Conservation (phyloP, 2,113 vertebrate genomes). For the Vicugna pacos region DNA sequence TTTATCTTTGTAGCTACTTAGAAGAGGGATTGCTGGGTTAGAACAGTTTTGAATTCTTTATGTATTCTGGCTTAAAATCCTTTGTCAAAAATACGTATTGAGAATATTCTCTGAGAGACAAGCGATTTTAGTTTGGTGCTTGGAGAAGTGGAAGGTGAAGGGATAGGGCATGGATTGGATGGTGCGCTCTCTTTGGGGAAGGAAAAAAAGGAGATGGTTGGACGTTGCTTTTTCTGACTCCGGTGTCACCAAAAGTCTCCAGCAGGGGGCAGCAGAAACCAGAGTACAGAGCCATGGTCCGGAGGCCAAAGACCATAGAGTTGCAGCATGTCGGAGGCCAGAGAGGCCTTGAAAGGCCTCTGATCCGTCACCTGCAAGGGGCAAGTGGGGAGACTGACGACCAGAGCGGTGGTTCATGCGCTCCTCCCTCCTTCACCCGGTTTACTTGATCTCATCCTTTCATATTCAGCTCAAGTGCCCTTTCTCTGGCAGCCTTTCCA, state of each 20-base stretch:
- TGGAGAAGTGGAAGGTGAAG: neutral
- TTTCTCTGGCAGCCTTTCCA: neutral
- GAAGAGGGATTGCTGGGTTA: neutral
- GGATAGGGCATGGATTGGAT: rapidly evolving
- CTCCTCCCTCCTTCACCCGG: neutral
- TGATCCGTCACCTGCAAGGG: neutral
- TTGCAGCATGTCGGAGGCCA: neutral
- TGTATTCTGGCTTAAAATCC: neutral
- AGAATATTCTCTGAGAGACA: neutral
- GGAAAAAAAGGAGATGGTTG: neutral
- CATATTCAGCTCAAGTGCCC: neutral
- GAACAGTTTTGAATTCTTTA: neutral
- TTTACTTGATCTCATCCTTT: neutral
- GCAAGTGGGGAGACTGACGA: neutral
- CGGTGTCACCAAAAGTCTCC: neutral
- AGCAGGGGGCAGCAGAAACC: slow-evolving; percentile 77
- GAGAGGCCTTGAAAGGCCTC: neutral
- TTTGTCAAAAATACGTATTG: neutral
- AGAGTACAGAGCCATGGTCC: neutral
- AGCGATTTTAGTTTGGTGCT: neutral
- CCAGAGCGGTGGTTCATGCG: neutral
- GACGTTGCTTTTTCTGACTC: neutral
- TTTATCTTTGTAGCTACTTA: neutral
- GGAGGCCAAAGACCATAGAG: neutral
- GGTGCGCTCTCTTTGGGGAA: neutral